Conservation (phyloP, 2,113 vertebrate genomes). For the Misgurnus mizolepis region DNA sequence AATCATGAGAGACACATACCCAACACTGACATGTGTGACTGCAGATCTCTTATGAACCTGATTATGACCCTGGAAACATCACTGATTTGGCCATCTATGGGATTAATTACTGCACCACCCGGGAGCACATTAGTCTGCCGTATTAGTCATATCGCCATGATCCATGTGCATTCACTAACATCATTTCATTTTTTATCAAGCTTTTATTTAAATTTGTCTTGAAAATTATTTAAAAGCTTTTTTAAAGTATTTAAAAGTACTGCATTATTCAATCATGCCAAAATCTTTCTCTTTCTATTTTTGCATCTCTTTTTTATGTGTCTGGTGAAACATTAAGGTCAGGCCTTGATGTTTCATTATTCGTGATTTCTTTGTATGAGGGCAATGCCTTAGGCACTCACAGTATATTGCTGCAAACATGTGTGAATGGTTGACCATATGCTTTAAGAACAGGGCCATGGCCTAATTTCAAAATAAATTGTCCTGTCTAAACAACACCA, state of each 20-base stretch:
- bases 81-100: conserved; percentile 12
- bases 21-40: conserved; percentile 20
- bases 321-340: conserved; percentile 64
- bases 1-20: not conserved
- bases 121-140: not conserved
- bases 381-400: conserved; percentile 68
- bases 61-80: conserved; percentile 30
- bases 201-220: not conserved
- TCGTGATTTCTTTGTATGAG: conserved; percentile 71
- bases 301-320: conserved; percentile 36
- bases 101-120: conserved; percentile 17
- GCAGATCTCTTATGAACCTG: not conserved
- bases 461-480: conserved; percentile 64
- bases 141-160: conserved; percentile 11
- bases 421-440: conserved; percentile 77
- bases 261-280: conserved; percentile 31
- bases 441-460: conserved; percentile 71
- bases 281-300: conserved; percentile 16
- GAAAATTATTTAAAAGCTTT: conserved; percentile 28
- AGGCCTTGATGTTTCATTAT: conserved; percentile 64
- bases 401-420: conserved; percentile 69
- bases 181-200: not conserved
- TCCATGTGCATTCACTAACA: not conserved
- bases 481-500: conserved; percentile 56
- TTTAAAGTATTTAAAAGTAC: conserved; percentile 17